Evolutionary conservation across 2,113 vertebrate species (phyloP).

Genomic region (Sturnus vulgaris): DNA sequence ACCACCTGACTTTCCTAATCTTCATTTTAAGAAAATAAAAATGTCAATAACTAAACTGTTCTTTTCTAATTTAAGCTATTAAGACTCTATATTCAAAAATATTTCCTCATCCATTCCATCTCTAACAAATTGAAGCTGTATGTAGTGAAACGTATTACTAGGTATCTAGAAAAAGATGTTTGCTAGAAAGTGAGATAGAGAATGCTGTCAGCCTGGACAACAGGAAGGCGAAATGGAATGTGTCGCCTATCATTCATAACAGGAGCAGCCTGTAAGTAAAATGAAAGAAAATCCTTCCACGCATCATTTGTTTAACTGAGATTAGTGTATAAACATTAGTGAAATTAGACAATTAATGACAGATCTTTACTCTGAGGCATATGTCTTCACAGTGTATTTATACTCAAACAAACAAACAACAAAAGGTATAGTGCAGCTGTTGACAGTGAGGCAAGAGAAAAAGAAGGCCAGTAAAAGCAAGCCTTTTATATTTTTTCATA

Average conservation of each 20-base stretch:
- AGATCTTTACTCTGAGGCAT: neutral
- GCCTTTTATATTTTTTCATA: neutral
- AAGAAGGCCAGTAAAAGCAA: neutral
- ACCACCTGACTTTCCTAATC: neutral
- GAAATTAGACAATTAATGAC: constrained; percentile 16
- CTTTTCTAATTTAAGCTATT: neutral
- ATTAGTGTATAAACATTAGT: neutral
- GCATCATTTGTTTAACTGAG: neutral
- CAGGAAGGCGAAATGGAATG: neutral
- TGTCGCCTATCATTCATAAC: neutral
- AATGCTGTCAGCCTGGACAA: neutral
- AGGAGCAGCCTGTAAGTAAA: neutral
- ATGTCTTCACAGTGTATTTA: neutral
- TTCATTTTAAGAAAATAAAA: neutral
- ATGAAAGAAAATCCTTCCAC: neutral
- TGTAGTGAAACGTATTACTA: neutral
- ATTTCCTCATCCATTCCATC: neutral
- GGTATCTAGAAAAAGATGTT: neutral
- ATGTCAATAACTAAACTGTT: neutral
- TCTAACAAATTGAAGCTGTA: neutral
- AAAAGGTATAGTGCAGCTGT: neutral
- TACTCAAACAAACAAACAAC: neutral
- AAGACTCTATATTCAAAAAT: neutral
- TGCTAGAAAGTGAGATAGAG: neutral
- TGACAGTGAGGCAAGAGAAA: neutral